Conservation (phyloP, 2,888 invertebrate genomes). For the Nemotelus nigrinus region DNA sequence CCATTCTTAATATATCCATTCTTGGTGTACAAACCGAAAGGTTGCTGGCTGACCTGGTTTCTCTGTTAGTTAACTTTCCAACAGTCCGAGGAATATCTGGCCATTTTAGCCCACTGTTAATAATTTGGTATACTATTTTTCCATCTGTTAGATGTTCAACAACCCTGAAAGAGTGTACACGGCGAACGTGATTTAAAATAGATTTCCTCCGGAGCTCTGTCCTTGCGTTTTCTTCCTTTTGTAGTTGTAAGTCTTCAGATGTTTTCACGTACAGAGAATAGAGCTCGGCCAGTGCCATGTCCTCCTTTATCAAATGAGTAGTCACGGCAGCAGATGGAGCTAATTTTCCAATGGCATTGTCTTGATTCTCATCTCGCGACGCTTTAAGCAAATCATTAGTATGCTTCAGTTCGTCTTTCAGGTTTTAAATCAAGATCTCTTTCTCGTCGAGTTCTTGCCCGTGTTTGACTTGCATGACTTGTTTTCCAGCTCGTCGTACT, state of each 20-base stretch:
- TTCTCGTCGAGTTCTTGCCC: conserved; percentile 75
- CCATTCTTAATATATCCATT: too few species aligned
- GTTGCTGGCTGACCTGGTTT: too few species aligned
- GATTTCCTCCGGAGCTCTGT: conserved; percentile 82
- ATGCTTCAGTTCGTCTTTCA: conserved; percentile 81
- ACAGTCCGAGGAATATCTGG: too few species aligned
- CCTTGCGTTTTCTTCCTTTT: conserved; percentile 83
- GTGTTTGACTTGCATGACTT: conserved; percentile 71
- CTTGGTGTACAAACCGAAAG: too few species aligned
- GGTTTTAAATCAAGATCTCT: conserved; percentile 74
- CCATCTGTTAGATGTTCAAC: too few species aligned
- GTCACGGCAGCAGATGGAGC: conserved; percentile 92
- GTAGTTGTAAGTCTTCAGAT: conserved; percentile 77
- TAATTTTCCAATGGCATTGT: conserved; percentile 79
- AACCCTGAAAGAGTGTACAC: too few species aligned
- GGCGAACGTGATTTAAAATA: conserved; percentile 69
- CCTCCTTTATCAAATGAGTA: conserved; percentile 84
- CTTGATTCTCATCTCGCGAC: conserved; percentile 75
- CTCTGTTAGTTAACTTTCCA: too few species aligned
- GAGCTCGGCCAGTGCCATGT: conserved; percentile 92
- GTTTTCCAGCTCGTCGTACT: conserved; percentile 82
- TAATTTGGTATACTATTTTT: too few species aligned
- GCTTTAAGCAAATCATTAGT: conserved; percentile 84
- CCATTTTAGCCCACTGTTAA: too few species aligned
- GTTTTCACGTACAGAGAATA: conserved; percentile 86